Evolutionary conservation across 2,113 vertebrate genomes (phyloP).

Genomic region (Oryzias curvinotus): DNA sequence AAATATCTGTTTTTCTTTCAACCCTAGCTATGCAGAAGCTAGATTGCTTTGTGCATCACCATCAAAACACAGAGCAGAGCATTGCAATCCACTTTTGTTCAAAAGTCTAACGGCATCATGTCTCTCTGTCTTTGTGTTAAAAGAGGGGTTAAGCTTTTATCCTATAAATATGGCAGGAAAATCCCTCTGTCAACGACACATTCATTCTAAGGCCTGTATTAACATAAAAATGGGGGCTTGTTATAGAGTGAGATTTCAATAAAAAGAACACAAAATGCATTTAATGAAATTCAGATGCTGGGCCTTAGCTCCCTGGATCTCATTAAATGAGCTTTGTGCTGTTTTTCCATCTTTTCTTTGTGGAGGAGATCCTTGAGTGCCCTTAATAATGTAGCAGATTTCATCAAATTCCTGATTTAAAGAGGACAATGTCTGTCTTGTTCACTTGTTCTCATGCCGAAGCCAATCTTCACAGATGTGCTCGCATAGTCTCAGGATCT

Average conservation of each 20-base stretch:
- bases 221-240: constrained; percentile 80
- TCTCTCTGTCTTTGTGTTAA: constrained; percentile 61
- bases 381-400: constrained; percentile 79
- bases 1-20: constrained; percentile 69
- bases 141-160: constrained; percentile 79
- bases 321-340: constrained; percentile 81
- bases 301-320: constrained; percentile 77
- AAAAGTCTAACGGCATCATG: constrained; percentile 63
- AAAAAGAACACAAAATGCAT: constrained; percentile 79
- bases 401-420: constrained; percentile 76
- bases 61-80: constrained; percentile 65
- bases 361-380: constrained; percentile 70
- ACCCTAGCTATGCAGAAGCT: constrained; percentile 49
- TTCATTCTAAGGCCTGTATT: constrained; percentile 73
- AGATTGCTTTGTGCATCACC: constrained; percentile 70
- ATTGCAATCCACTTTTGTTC: constrained; percentile 69
- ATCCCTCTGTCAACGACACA: constrained; percentile 72
- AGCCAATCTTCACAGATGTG: constrained; percentile 61
- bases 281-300: constrained; percentile 82
- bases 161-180: constrained; percentile 75
- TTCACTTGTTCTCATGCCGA: constrained; percentile 63
- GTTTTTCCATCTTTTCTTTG: constrained; percentile 73
- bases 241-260: constrained; percentile 81
- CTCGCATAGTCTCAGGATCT: constrained; percentile 53
- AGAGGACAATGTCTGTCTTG: constrained; percentile 77